Conservation (phyloP, 2,888 invertebrate genomes). For the Spicauda simplicius region DNA sequence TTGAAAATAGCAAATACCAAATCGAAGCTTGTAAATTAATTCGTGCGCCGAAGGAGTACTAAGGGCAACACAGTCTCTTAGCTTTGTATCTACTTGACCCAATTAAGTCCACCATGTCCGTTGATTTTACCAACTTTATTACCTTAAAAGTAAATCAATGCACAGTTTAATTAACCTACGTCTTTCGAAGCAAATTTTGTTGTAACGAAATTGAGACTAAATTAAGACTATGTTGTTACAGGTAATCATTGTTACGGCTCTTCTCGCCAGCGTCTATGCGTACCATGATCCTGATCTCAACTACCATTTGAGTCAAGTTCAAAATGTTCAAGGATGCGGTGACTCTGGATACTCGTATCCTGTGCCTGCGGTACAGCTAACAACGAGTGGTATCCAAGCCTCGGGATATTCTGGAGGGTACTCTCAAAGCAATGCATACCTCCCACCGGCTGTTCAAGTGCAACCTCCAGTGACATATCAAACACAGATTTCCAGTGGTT, state of each 20-base stretch:
- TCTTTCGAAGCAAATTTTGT: neutral
- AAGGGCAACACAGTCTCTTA: slow-evolving; percentile 32
- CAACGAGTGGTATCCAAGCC: slow-evolving; percentile 64
- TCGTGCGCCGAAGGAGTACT: slow-evolving; percentile 32
- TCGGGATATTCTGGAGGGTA: slow-evolving; percentile 50
- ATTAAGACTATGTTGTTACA: slow-evolving; percentile 56
- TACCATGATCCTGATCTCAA: slow-evolving; percentile 80
- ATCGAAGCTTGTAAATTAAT: slow-evolving; percentile 36
- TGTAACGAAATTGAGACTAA: neutral
- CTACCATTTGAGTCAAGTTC: slow-evolving; percentile 74
- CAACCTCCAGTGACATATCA: slow-evolving; percentile 48
- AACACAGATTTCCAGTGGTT: slow-evolving; percentile 57
- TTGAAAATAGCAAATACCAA: slow-evolving; percentile 36
- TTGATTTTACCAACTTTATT: slow-evolving; percentile 27
- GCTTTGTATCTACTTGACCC: slow-evolving; percentile 36
- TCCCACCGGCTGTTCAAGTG: slow-evolving; percentile 52
- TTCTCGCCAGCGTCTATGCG: slow-evolving; percentile 61
- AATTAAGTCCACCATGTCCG: slow-evolving; percentile 35
- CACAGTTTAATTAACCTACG: slow-evolving; percentile 11
- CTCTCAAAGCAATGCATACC: slow-evolving; percentile 25
- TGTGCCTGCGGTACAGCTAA: slow-evolving; percentile 81
- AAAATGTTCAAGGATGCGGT: slow-evolving; percentile 62
- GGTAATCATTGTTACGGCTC: slow-evolving; percentile 57
- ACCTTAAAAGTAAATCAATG: slow-evolving; percentile 25
- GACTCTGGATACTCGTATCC: slow-evolving; percentile 83